phyloP scores from a whole-genome alignment of 2,797 vertebrate genomes.

The Limosa lapponica region DNA sequence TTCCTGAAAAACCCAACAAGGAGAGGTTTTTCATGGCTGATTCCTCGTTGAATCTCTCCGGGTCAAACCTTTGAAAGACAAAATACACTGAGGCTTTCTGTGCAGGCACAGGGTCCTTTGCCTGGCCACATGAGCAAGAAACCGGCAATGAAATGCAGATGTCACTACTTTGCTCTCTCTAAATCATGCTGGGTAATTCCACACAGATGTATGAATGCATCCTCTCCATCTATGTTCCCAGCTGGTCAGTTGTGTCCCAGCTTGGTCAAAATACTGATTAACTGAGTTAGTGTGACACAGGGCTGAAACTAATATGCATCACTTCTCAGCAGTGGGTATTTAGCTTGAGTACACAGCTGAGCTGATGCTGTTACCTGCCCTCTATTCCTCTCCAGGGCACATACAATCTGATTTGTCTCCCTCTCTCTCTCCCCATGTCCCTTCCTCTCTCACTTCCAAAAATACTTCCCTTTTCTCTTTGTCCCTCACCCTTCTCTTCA shows the following conservation, averaged over 20 bases:
- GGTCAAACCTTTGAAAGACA: slow-evolving; percentile 85
- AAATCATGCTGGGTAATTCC: not conserved
- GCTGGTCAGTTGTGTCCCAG: not conserved
- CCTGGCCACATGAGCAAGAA: not conserved
- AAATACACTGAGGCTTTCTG: not conserved
- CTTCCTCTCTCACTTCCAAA: slow-evolving; percentile 5
- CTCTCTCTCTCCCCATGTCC: not conserved
- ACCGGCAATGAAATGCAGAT: not conserved
- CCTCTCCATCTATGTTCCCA: not conserved
- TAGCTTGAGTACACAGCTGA: not conserved
- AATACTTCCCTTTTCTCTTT: not conserved
- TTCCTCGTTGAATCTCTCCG: slow-evolving; percentile 91
- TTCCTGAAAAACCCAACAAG: slow-evolving; percentile 92
- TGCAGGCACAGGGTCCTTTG: not conserved
- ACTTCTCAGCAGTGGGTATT: not conserved
- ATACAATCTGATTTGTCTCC: not conserved
- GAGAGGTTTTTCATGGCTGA: slow-evolving; percentile 86
- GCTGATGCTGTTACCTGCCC: not conserved
- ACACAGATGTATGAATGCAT: not conserved
- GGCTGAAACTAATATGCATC: not conserved
- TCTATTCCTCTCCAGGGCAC: not conserved
- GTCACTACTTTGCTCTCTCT: not conserved
- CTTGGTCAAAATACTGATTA: slow-evolving; percentile 25
- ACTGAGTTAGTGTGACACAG: not conserved
- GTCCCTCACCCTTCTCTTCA: not conserved